Evolutionary conservation across 1,140 invertebrate genomes (phyloP).

Genomic region (Musca domestica): DNA sequence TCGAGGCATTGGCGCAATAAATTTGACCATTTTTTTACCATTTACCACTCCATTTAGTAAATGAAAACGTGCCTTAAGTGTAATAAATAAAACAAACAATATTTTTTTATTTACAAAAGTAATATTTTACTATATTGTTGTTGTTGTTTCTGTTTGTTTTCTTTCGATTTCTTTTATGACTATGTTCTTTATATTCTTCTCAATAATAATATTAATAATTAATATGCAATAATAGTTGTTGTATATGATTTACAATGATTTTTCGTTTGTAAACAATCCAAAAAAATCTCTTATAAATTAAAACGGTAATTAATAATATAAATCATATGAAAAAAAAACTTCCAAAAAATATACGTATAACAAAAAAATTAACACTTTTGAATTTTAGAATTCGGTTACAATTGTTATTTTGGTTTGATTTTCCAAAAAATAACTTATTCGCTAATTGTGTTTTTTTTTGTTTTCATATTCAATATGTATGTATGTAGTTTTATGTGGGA

Average conservation of each 20-base stretch:
- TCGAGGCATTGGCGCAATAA: too few relatives aligned
- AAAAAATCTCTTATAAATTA: too few relatives aligned
- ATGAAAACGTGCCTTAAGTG: too few relatives aligned
- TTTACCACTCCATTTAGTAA: too few relatives aligned
- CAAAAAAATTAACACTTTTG: not conserved
- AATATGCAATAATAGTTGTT: not conserved
- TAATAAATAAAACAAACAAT: not conserved
- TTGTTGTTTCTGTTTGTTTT: slow-evolving; percentile 33
- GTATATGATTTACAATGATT: not conserved
- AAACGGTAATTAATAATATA: too few relatives aligned
- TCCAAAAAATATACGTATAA: not conserved
- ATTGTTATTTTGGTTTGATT: too few relatives aligned
- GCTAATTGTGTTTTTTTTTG: too few relatives aligned
- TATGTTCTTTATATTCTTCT: slow-evolving; percentile 25
- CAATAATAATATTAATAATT: slow-evolving; percentile 39
- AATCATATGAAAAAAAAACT: too few relatives aligned
- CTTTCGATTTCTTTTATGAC: not conserved
- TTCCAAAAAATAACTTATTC: not conserved
- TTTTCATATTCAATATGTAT: slow-evolving; percentile 17
- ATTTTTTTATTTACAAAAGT: slow-evolving; percentile 51
- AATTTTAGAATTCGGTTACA: too few relatives aligned
- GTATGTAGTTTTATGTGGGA: not conserved
- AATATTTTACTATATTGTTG: slow-evolving; percentile 51
- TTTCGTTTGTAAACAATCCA: too few relatives aligned
- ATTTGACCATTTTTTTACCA: too few relatives aligned